Evolutionary conservation across 2,888 invertebrate genomes (phyloP).

Genomic region (Dolichopus griseipennis): DNA sequence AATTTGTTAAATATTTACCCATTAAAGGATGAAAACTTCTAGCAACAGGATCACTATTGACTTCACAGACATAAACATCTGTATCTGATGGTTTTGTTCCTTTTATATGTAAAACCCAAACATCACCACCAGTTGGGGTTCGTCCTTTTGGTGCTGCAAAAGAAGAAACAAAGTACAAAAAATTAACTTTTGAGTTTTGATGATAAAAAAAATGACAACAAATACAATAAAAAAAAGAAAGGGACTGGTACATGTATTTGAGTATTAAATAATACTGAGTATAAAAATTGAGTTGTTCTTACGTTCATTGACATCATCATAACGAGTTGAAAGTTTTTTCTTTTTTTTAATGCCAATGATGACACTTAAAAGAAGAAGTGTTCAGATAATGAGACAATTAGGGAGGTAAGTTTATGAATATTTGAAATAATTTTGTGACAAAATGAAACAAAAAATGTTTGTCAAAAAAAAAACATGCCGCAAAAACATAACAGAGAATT

Average conservation of each 20-base stretch:
- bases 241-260: background rate
- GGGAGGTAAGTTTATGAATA: background rate
- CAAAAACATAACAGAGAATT: too few relatives aligned
- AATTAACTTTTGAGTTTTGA: background rate
- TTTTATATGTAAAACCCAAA: slow-evolving; percentile 75
- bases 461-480: too few relatives aligned
- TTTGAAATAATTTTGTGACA: background rate
- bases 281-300: background rate
- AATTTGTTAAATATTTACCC: slow-evolving; percentile 46
- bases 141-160: slow-evolving; percentile 35
- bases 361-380: background rate
- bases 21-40: slow-evolving; percentile 70
- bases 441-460: too few relatives aligned
- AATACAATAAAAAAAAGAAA: background rate
- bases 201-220: too few relatives aligned
- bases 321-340: background rate
- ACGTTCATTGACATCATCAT: background rate
- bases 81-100: slow-evolving; percentile 60
- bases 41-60: slow-evolving; percentile 69
- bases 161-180: slow-evolving; percentile 13
- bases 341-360: background rate
- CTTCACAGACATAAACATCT: slow-evolving; percentile 73
- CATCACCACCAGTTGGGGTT: slow-evolving; percentile 59
- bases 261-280: background rate
- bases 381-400: background rate